Evolutionary conservation across 2,888 invertebrate species (phyloP).

Genomic region (Vesta saturnalis): DNA sequence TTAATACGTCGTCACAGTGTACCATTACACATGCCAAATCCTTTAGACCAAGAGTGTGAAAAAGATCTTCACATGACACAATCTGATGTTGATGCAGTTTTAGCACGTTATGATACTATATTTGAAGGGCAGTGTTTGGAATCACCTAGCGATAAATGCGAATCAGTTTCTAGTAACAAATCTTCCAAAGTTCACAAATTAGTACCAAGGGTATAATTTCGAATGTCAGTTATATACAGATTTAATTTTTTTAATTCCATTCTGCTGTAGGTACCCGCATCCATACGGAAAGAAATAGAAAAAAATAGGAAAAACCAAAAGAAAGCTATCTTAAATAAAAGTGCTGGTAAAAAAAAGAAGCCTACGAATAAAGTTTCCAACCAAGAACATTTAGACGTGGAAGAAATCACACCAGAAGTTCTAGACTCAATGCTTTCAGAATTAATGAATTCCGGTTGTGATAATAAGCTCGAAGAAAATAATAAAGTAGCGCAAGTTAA

Average conservation of each 20-base stretch:
- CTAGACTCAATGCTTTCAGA: slow-evolving; percentile 48
- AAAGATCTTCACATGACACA: slow-evolving; percentile 34
- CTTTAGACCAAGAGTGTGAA: not conserved
- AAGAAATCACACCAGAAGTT: slow-evolving; percentile 49
- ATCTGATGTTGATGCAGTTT: slow-evolving; percentile 44
- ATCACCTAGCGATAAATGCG: not conserved
- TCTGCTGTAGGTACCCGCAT: not conserved
- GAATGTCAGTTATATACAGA: not conserved
- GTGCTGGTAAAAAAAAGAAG: not conserved
- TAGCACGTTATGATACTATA: slow-evolving; percentile 46
- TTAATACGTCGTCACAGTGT: slow-evolving; percentile 5
- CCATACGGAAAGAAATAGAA: not conserved
- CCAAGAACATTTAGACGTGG: slow-evolving; percentile 43
- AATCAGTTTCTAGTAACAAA: slow-evolving; percentile 19
- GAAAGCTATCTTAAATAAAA: not conserved
- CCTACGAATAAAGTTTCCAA: not conserved
- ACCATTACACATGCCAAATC: not conserved
- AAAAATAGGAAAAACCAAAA: not conserved
- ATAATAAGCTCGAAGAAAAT: slow-evolving; percentile 14
- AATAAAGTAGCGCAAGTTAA: not conserved
- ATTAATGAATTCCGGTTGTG: slow-evolving; percentile 41
- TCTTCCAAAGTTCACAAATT: slow-evolving; percentile 6
- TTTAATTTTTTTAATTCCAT: not conserved
- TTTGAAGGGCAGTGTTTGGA: slow-evolving; percentile 35
- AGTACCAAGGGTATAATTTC: not conserved